phyloP scores from a whole-genome alignment of 1,140 invertebrate species.

The Gonioctena quinquepunctata region DNA sequence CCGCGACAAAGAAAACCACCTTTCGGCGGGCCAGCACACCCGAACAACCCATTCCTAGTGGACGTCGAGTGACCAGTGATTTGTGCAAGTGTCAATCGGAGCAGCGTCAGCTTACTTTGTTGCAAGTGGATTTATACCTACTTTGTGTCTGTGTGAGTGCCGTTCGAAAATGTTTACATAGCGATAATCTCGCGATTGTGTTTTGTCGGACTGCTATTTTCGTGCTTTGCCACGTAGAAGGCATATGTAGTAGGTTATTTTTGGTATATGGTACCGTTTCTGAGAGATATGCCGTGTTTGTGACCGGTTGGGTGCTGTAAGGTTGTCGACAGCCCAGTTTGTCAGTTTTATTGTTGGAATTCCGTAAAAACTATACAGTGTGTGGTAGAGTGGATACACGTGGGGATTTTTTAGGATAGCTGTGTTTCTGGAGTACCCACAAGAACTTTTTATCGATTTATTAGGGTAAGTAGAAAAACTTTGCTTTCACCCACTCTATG shows the following conservation, averaged over 20 bases:
- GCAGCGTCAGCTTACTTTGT: neutral
- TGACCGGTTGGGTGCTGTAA: neutral
- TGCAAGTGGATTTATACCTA: slow-evolving; percentile 12
- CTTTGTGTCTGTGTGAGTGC: slow-evolving; percentile 13
- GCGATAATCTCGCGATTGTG: slow-evolving; percentile 18
- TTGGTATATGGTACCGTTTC: slow-evolving; percentile 15
- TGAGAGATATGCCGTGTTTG: neutral
- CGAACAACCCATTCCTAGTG: neutral
- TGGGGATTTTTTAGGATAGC: neutral
- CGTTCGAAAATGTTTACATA: slow-evolving; percentile 14
- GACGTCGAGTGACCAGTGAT: neutral
- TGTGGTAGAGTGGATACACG: neutral
- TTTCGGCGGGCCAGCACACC: neutral
- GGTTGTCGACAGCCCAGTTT: neutral
- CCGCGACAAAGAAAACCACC: slow-evolving; percentile 9
- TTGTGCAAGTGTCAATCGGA: neutral
- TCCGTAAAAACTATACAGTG: too few relatives aligned
- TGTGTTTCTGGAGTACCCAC: neutral
- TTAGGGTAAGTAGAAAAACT: neutral
- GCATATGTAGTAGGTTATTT: slow-evolving; percentile 4
- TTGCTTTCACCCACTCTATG: neutral
- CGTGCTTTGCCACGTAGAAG: slow-evolving; percentile 13
- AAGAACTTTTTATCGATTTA: neutral
- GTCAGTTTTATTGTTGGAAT: neutral
- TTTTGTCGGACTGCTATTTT: slow-evolving; percentile 15